Percentiles rank a stretch among this genome's conserved stretches.
Evolutionary conservation across 1,140 invertebrate species (phyloP).

Genomic region (Varroa destructor): DNA sequence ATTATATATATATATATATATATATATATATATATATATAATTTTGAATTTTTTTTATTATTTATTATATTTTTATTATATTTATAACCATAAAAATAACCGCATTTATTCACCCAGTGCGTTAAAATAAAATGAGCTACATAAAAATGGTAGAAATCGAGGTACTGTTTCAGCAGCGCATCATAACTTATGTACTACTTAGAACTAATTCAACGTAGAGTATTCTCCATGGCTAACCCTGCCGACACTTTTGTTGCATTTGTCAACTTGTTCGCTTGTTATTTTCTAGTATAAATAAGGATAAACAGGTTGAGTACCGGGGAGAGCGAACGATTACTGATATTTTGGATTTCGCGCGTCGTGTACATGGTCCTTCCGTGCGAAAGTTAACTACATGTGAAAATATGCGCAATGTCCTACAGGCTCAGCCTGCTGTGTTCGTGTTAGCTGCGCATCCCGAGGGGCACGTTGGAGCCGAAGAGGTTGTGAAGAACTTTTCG

Average conservation of each 20-base stretch:
- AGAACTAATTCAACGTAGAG: too few relatives aligned
- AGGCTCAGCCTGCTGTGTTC: not conserved
- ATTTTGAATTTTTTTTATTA: conserved; percentile 5
- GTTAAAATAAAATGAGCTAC: too few relatives aligned
- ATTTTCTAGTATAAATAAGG: conserved; percentile 63
- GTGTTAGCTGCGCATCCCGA: conserved; percentile 13
- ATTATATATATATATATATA: conserved; percentile 15
- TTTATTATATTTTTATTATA: too few relatives aligned
- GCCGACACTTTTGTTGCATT: too few relatives aligned
- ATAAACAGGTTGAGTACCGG: conserved; percentile 60
- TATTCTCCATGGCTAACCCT: too few relatives aligned
- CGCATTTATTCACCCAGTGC: too few relatives aligned
- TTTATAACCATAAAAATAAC: too few relatives aligned
- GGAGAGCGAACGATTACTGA: conserved; percentile 82
- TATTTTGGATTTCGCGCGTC: conserved; percentile 77
- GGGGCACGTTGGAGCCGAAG: conserved; percentile 8
- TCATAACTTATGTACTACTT: too few relatives aligned
- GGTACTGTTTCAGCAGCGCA: too few relatives aligned
- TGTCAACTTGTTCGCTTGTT: not conserved
- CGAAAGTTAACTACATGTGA: conserved; percentile 26
- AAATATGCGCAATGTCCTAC: not conserved
- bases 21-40: conserved; percentile 16
- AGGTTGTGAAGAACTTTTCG: conserved; percentile 20
- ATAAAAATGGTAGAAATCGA: too few relatives aligned
- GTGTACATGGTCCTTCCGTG: conserved; percentile 55